Conservation (phyloP, 1,140 invertebrate species). For the Magallana gigas region DNA sequence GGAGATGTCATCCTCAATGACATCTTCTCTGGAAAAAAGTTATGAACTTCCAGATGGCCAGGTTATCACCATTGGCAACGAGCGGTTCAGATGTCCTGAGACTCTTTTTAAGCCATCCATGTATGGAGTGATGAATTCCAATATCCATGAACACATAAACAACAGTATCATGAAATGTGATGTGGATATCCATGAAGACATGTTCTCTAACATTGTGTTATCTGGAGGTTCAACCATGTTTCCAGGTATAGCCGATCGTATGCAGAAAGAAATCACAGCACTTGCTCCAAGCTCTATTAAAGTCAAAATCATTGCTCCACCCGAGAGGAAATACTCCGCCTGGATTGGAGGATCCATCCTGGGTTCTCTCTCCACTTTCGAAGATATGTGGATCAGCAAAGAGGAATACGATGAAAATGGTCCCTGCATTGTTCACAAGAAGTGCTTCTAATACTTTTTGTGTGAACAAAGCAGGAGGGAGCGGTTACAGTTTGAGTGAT, state of each 20-base stretch:
- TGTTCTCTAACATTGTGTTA: constrained; percentile 90
- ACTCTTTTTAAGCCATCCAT: constrained; percentile 86
- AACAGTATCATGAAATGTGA: constrained; percentile 87
- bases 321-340: constrained; percentile 63
- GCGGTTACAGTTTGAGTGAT: too few relatives aligned
- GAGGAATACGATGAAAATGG: constrained; percentile 84
- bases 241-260: constrained; percentile 69
- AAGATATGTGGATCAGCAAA: constrained; percentile 82
- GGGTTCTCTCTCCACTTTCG: constrained; percentile 83
- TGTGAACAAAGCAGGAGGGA: too few relatives aligned
- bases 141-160: constrained; percentile 85
- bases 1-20: constrained; percentile 91
- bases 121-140: constrained; percentile 68
- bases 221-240: constrained; percentile 82
- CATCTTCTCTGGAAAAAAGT: constrained; percentile 78
- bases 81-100: constrained; percentile 74
- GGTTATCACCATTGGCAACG: constrained; percentile 73
- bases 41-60: constrained; percentile 80
- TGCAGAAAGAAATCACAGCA: constrained; percentile 87
- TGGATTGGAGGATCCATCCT: constrained; percentile 82
- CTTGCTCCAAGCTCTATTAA: constrained; percentile 87
- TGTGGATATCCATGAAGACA: constrained; percentile 91
- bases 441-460: constrained; percentile 75
- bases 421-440: constrained; percentile 86
- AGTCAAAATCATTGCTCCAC: constrained; percentile 87